Base-by-base conservation (phyloP, 2,888 invertebrate genomes). In the Criorhina ranunculi region DNA sequence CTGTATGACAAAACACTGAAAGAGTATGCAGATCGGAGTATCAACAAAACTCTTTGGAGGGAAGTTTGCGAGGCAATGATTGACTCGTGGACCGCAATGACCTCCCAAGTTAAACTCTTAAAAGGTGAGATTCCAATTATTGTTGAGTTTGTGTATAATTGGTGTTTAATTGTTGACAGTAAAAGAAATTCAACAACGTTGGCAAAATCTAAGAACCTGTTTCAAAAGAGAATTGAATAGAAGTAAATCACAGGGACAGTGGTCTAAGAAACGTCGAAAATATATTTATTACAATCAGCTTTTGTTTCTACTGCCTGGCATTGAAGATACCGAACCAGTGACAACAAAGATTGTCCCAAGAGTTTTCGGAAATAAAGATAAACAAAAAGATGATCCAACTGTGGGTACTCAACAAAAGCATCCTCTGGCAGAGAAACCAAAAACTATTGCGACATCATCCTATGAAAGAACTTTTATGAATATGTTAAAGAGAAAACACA, bases 201-300 rank as follows among this genome's bases (percentile, higher is more conserved):
- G 66, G 66, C 49, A 51, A 51, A 66, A 66, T n/a, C 37, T 66
- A 12, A 19, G 66, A 1, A 51, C 66, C 8, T 51, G 66, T 15
- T 66, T 66, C 40, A 66, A 66, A 51, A 5, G 49, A 5, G 66
- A 66, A 3, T 11, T 66, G 15, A 66, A 64, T 19, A 19, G 29
- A 2, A 49, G 33, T 12, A 64, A 35, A 15, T 24, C 37, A n/a
- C n/a, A n/a, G 0, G 29, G 24, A 0, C 11, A 12, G 1, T 9
- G 37, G 5, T 19, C 66, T 8, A 66, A 37, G n/a, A 66, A 66
- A n/a, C 51, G 40, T 11, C 66, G 66, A 5, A 51, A 66, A 15
- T 51, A 40, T 40, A 51, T 66, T 11, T 40, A 51, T 8, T 40
- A 51, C 9, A 51, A 66, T n/a, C 66, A 51, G 1, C 40, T 66